These are phyloP conservation scores for Akabosia matsudoensis DNA, from an alignment of 1,140 invertebrate species.

Conservation along the genomic window DNA sequence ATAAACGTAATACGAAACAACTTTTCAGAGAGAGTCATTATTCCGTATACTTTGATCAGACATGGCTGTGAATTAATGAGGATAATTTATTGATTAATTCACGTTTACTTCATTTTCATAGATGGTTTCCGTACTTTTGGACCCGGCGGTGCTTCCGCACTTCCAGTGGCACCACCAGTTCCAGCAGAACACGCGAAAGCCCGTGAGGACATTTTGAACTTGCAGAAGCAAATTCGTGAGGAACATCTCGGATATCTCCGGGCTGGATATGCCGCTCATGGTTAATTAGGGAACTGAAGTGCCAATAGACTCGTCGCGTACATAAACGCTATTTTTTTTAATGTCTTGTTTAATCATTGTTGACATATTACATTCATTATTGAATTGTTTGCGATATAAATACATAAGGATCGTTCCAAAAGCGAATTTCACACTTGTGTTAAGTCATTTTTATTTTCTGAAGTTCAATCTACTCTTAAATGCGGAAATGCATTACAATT, in stretches of 20 bases:
- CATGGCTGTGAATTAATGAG: not conserved
- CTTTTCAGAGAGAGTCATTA: constrained; percentile 2
- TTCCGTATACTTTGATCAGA: not conserved
- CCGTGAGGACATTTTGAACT: constrained; percentile 44
- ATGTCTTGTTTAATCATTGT: no score
- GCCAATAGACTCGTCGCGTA: not conserved
- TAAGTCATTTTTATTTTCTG: no score
- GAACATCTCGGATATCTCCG: constrained; percentile 39
- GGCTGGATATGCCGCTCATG: constrained; percentile 30
- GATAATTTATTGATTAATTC: not conserved
- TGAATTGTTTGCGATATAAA: no score
- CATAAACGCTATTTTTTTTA: not conserved
- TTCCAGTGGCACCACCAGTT: constrained; percentile 30
- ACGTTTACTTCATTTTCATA: not conserved
- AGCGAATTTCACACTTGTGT: no score
- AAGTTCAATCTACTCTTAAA: no score
- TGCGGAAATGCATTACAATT: not conserved
- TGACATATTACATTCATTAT: not conserved
- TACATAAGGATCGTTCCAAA: no score
- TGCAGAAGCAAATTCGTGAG: constrained; percentile 39
- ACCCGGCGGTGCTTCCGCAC: not conserved
- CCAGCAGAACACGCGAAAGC: constrained; percentile 41
- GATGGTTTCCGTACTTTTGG: constrained; percentile 27
- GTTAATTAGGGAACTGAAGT: not conserved
- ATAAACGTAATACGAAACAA: constrained; percentile 23